These are phyloP conservation scores for Leptinotarsa defecta DNA, from an alignment of 1,140 invertebrate genomes.

Conservation along the genomic window DNA sequence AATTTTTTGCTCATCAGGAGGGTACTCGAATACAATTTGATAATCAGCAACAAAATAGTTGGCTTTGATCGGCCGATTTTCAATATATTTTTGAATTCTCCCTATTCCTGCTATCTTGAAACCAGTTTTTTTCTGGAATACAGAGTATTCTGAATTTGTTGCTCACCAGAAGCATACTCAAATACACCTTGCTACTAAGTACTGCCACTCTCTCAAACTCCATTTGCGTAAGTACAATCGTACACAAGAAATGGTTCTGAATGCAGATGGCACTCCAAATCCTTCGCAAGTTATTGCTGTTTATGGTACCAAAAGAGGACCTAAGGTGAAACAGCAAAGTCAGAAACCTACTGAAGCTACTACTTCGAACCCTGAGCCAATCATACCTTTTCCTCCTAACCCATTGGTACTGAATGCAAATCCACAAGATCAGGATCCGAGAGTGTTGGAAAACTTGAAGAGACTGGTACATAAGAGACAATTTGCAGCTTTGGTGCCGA, in stretches of 20 bases:
- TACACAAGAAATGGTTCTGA: conserved; percentile 81
- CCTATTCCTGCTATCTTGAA: too few species aligned
- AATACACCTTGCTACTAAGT: conserved; percentile 58
- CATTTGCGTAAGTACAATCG: conserved; percentile 93
- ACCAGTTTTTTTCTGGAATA: too few species aligned
- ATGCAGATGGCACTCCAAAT: conserved; percentile 86
- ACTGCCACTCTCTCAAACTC: conserved; percentile 83
- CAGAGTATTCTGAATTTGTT: too few species aligned
- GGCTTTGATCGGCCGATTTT: too few species aligned
- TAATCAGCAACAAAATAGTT: too few species aligned
- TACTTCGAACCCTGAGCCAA: conserved; percentile 32
- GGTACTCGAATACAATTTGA: too few species aligned
- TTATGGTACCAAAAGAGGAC: conserved; percentile 85
- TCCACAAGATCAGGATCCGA: conserved; percentile 36
- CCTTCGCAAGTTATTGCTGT: conserved; percentile 87
- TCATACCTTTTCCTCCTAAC: conserved; percentile 43
- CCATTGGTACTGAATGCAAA: conserved; percentile 19
- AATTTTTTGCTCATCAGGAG: too few species aligned
- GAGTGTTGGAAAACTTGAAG: conserved; percentile 28
- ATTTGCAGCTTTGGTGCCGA: not conserved
- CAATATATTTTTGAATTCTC: too few species aligned
- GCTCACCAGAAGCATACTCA: too few species aligned
- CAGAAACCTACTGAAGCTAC: conserved; percentile 19
- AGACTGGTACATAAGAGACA: too few species aligned
- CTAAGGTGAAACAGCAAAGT: conserved; percentile 63